Conservation (phyloP, 2,888 invertebrate species). For the Pseudococcus viburni region DNA sequence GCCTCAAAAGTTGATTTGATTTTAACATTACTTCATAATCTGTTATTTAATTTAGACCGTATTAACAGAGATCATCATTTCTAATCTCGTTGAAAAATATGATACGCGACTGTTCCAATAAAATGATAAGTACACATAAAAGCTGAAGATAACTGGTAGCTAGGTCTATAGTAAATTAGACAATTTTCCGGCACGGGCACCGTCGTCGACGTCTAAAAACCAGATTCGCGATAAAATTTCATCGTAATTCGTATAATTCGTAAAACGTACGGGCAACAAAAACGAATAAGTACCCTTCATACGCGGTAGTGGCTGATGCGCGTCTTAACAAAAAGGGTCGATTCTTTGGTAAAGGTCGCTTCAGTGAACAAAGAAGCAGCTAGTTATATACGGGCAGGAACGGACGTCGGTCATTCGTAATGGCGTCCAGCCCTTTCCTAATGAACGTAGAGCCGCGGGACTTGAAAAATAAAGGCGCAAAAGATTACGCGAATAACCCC, state of each 20-base stretch:
- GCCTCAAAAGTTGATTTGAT: no score
- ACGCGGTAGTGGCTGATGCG: conserved; percentile 23
- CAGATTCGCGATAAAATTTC: conserved; percentile 37
- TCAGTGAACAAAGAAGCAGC: conserved; percentile 59
- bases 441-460: conserved; percentile 62
- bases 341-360: conserved; percentile 60
- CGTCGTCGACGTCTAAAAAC: not conserved
- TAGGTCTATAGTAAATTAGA: not conserved
- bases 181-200: not conserved
- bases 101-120: no score
- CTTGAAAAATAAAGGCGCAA: conserved; percentile 60
- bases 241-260: conserved; percentile 32
- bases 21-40: no score
- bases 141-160: not conserved
- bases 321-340: conserved; percentile 63
- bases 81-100: no score
- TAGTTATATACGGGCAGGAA: conserved; percentile 58
- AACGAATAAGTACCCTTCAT: conserved; percentile 56
- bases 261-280: conserved; percentile 36
- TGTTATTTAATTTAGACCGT: no score
- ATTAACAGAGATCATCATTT: no score
- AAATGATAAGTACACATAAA: no score
- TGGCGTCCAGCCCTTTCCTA: conserved; percentile 62
- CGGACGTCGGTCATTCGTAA: conserved; percentile 64
- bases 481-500: conserved; percentile 61